phyloP scores from a whole-genome alignment of 2,797 vertebrate genomes.

The Oreortyx pictus region DNA sequence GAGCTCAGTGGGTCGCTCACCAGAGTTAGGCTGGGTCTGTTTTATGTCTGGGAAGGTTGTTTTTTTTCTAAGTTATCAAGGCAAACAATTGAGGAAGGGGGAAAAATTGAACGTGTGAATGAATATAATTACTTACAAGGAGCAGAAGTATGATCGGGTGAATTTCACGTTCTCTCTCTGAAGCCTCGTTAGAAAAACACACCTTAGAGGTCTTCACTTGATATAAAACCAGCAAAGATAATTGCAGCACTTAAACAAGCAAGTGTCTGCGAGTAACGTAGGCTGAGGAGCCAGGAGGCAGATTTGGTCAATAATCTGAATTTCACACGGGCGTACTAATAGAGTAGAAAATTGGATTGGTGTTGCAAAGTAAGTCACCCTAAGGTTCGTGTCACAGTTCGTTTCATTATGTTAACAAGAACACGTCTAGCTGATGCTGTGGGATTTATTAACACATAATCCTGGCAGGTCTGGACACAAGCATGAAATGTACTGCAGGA shows the following conservation, averaged over 20 bases:
- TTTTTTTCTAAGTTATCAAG: not conserved
- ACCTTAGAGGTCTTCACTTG: not conserved
- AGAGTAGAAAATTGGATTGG: not conserved
- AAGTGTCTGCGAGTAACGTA: not conserved
- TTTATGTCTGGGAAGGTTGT: not conserved
- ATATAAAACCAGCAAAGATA: not conserved
- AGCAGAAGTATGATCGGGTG: rapidly evolving
- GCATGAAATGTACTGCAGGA: rapidly evolving
- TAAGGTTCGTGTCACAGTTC: not conserved
- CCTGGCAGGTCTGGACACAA: not conserved
- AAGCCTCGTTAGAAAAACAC: not conserved
- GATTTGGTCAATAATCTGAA: not conserved
- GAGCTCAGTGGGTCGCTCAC: rapidly evolving
- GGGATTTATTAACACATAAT: not conserved
- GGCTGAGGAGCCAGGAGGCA: not conserved
- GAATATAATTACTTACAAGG: rapidly evolving
- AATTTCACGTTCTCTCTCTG: not conserved
- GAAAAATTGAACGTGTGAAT: rapidly evolving
- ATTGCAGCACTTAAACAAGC: not conserved
- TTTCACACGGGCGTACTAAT: not conserved
- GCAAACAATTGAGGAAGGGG: not conserved
- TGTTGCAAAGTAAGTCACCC: not conserved
- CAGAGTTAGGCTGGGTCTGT: rapidly evolving
- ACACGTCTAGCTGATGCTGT: not conserved
- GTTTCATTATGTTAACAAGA: not conserved